These are phyloP conservation scores for Chrysaora quinquecirrha DNA, from an alignment of 30 jellyfish, hydroid and myxozoan genomes.

Conservation along the genomic window DNA sequence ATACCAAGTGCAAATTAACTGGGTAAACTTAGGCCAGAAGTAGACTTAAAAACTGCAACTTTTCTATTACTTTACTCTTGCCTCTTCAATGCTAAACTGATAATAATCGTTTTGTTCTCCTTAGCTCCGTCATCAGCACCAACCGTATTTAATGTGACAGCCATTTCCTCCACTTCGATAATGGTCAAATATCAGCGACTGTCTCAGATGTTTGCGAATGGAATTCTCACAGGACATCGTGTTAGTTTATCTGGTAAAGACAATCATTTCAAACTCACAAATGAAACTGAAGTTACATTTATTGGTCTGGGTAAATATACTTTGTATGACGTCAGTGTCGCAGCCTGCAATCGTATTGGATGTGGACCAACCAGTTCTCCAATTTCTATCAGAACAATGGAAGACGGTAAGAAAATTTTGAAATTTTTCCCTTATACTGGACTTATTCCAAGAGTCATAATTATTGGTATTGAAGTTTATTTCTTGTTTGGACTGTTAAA, in stretches of 20 bases:
- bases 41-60: too few species aligned
- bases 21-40: too few species aligned
- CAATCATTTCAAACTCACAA: neutral
- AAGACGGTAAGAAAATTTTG: slow-evolving; percentile 36
- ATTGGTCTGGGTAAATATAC: slow-evolving; percentile 17
- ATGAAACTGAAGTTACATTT: slow-evolving; percentile 19
- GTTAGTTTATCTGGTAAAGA: neutral
- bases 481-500: too few species aligned
- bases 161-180: slow-evolving; percentile 44
- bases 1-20: too few species aligned
- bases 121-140: slow-evolving; percentile 64
- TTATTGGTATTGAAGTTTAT: too few species aligned
- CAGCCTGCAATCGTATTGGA: slow-evolving; percentile 56
- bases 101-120: neutral
- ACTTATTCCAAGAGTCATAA: too few species aligned
- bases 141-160: slow-evolving; percentile 12
- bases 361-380: slow-evolving; percentile 54
- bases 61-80: too few species aligned
- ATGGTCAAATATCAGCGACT: slow-evolving; percentile 2
- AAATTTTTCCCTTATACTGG: too few species aligned
- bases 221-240: slow-evolving; percentile 24
- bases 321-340: slow-evolving; percentile 9
- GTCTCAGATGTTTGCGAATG: neutral
- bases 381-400: slow-evolving; percentile 7
- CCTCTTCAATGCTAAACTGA: too few species aligned